Conservation (phyloP, 2,888 invertebrate genomes). For the Apoda limacodes region DNA sequence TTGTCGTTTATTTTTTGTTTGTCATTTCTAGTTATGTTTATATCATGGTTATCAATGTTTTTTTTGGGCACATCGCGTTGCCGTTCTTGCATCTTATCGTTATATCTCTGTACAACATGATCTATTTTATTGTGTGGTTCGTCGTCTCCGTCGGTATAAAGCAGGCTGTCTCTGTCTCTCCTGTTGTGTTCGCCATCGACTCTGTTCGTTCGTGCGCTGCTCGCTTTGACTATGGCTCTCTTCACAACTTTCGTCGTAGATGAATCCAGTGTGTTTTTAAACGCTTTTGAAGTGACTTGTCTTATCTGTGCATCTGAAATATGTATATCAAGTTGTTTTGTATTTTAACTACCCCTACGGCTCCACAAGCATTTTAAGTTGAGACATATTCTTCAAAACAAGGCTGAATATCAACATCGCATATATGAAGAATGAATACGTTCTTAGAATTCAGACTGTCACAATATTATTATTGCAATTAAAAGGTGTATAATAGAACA, state of each 20-base stretch:
- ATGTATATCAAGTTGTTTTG: not conserved
- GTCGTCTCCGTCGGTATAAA: conserved; percentile 58
- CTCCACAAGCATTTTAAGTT: no score
- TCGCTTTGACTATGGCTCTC: conserved; percentile 29
- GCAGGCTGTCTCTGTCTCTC: conserved; percentile 44
- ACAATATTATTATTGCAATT: no score
- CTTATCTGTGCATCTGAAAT: conserved; percentile 50
- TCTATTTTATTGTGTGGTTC: conserved; percentile 51
- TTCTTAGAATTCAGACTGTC: no score
- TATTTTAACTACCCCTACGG: not conserved
- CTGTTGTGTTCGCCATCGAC: conserved; percentile 11
- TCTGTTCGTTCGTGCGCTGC: conserved; percentile 3
- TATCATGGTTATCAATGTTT: conserved; percentile 2
- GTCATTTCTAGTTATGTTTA: conserved; percentile 1
- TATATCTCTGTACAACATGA: conserved; percentile 40
- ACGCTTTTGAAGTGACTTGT: conserved; percentile 44
- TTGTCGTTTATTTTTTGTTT: conserved; percentile 2
- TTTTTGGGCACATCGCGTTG: conserved; percentile 6
- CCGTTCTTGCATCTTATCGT: conserved; percentile 30
- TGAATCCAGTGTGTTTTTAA: conserved; percentile 37
- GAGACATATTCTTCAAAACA: no score
- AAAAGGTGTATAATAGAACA: no score
- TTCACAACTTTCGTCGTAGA: conserved; percentile 40
- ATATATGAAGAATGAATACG: no score
- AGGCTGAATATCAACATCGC: no score